Evolutionary conservation across 2,888 invertebrate genomes (phyloP).

Genomic region (Scaptomyza reducta): DNA sequence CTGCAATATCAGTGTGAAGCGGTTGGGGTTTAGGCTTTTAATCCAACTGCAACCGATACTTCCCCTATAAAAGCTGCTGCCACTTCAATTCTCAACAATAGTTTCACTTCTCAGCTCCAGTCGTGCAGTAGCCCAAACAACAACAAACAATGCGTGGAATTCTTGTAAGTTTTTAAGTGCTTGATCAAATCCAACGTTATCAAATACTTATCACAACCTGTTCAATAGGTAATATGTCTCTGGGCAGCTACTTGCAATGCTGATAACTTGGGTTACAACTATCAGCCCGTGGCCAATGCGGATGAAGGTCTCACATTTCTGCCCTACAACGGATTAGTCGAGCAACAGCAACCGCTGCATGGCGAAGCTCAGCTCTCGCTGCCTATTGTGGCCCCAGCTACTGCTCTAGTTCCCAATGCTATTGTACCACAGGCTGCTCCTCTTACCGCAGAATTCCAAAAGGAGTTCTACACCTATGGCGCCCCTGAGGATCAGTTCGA

Average conservation of each 20-base stretch:
- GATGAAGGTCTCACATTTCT: conserved; percentile 57
- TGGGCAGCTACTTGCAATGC: conserved; percentile 67
- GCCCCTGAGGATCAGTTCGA: conserved; percentile 82
- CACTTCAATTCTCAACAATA: conserved; percentile 48
- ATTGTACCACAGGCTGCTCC: conserved; percentile 59
- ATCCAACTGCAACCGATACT: conserved; percentile 23
- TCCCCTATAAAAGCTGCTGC: conserved; percentile 60
- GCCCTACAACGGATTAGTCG: conserved; percentile 35
- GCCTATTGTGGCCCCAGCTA: conserved; percentile 49
- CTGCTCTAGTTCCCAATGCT: conserved; percentile 10
- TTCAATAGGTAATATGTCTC: conserved; percentile 64
- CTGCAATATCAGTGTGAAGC: conserved; percentile 2
- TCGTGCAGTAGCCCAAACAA: conserved; percentile 26
- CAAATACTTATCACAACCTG: conserved; percentile 12
- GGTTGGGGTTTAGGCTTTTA: conserved; percentile 44
- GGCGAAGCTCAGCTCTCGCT: conserved; percentile 67
- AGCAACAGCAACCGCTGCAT: conserved; percentile 27
- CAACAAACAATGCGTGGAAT: conserved; percentile 65
- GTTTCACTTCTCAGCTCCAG: conserved; percentile 54
- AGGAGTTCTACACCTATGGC: conserved; percentile 81
- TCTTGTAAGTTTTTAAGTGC: conserved; percentile 60
- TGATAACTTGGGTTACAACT: conserved; percentile 75
- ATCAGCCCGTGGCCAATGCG: conserved; percentile 70
- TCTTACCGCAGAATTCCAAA: conserved; percentile 66
- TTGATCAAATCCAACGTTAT: neutral